These are phyloP conservation scores for Plumapathes pennacea DNA, from an alignment of 92 coral and sea anemone species.

Conservation along the genomic window DNA sequence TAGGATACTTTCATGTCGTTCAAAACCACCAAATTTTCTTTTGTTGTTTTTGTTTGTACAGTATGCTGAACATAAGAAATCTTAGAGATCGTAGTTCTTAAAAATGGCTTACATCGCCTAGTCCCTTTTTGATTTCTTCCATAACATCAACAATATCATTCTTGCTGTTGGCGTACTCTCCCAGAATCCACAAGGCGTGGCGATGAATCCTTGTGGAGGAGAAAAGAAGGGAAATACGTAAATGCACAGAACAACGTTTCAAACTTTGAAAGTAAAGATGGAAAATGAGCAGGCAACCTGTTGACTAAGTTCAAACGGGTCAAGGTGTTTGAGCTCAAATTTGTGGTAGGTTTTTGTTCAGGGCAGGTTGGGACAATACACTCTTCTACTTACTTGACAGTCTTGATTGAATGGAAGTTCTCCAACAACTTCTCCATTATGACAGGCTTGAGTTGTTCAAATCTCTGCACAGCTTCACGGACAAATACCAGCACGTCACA, in stretches of 20 bases:
- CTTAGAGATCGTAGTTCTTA: too few relatives aligned
- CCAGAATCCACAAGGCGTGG: slow-evolving; percentile 98
- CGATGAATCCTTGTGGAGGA: slow-evolving; percentile 99
- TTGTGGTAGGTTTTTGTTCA: too few relatives aligned
- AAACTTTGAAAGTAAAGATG: too few relatives aligned
- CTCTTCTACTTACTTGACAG: slow-evolving; percentile 88
- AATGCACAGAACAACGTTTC: not conserved
- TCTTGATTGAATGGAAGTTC: slow-evolving; percentile 90
- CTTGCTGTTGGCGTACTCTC: slow-evolving; percentile 90
- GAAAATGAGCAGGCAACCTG: too few relatives aligned
- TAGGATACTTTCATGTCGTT: too few relatives aligned
- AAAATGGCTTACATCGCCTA: slow-evolving; percentile 71
- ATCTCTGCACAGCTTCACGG: slow-evolving; percentile 97
- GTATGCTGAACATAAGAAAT: too few relatives aligned
- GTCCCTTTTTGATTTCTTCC: slow-evolving; percentile 87
- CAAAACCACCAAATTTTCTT: too few relatives aligned
- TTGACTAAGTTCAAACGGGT: too few relatives aligned
- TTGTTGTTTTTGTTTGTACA: too few relatives aligned
- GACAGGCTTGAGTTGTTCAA: slow-evolving; percentile 88
- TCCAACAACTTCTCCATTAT: slow-evolving; percentile 96
- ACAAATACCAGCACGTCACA: slow-evolving; percentile 96
- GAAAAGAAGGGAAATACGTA: too few relatives aligned
- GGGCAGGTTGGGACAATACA: too few relatives aligned
- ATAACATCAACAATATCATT: slow-evolving; percentile 82
- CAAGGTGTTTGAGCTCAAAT: too few relatives aligned